Evolutionary conservation across 1,140 invertebrate genomes (phyloP).

Genomic region (Acyrthosiphon pisum): DNA sequence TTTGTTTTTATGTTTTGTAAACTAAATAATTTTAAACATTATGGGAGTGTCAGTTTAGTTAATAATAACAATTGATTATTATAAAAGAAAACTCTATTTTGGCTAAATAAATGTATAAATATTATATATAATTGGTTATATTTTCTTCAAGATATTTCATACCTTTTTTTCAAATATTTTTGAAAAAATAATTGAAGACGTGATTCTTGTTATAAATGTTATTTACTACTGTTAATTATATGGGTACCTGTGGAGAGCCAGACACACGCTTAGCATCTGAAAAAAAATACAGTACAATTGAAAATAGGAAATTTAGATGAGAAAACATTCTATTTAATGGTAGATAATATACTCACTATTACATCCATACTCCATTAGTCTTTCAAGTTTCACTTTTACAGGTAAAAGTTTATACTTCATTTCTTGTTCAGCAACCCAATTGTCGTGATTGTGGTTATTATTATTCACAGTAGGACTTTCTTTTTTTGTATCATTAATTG

Average conservation of each 20-base stretch:
- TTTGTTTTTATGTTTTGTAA: background rate
- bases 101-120: too few species aligned
- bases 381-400: constrained; percentile 40
- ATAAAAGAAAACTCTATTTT: too few species aligned
- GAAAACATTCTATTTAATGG: background rate
- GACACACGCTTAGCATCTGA: background rate
- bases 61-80: background rate
- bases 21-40: background rate
- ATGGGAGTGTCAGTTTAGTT: background rate
- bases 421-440: constrained; percentile 50
- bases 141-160: background rate
- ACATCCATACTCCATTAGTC: constrained; percentile 12
- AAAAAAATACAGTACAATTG: background rate
- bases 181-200: background rate
- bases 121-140: background rate
- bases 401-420: constrained; percentile 50
- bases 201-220: background rate
- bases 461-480: constrained; percentile 3
- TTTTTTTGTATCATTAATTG: background rate
- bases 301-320: background rate
- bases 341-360: background rate
- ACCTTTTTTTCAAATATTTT: background rate
- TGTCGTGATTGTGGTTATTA: constrained; percentile 21
- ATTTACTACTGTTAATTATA: background rate
- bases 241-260: background rate